Base-by-base conservation (phyloP, 2,797 vertebrate species). In the Malacoctenus gilli region DNA sequence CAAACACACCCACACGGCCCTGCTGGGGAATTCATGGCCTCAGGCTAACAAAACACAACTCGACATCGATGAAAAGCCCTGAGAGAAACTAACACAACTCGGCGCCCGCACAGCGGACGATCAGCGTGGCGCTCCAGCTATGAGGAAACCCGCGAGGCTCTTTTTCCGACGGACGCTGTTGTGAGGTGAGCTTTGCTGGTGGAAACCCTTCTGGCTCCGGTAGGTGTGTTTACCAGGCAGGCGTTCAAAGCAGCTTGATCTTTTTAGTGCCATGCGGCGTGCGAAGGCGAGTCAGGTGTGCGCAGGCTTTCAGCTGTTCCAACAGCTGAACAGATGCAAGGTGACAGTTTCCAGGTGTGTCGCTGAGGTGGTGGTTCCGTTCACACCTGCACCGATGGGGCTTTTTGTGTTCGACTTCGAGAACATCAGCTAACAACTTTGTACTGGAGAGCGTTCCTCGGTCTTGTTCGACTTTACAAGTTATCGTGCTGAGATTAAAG, bases 11-110 rank as follows among this genome's bases (percentile, higher is more conserved):
- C 81, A 73, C 77, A 49, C 54, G 6, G 70, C 77, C 69, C 79
- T 81, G 77, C 76, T 84, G 79, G 87, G 89, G 86, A 92, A 93
- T 92, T 84, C 68, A 66, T 72, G 79, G 85, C 90, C 88, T 83
- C 80, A 66, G 85, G 87, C 84, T 85, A 88, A 81, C 78, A 82
- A 83, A 90, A 89, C 82, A 90, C 68, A 76, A 79, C 53, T 55
- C 67, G 65, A 58, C 77, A 63, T 68, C 58, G 40, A 50, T 32
- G 28, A 48, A 69, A 59, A 63, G 53, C 59, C 73, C 40, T 22
- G 68, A 76, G 74, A 81, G 66, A 61, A 61, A 62, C 36, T 5
- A 68, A 44, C 41, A 7, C 48, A 34, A 53, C 56, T 68, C 56
- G 8, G 64, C 57, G 32, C 61, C 61, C 67, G 2, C 66, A 22